These are phyloP conservation scores for Ornithoptera priamus DNA, from an alignment of 2,888 invertebrate species.

Conservation along the genomic window DNA sequence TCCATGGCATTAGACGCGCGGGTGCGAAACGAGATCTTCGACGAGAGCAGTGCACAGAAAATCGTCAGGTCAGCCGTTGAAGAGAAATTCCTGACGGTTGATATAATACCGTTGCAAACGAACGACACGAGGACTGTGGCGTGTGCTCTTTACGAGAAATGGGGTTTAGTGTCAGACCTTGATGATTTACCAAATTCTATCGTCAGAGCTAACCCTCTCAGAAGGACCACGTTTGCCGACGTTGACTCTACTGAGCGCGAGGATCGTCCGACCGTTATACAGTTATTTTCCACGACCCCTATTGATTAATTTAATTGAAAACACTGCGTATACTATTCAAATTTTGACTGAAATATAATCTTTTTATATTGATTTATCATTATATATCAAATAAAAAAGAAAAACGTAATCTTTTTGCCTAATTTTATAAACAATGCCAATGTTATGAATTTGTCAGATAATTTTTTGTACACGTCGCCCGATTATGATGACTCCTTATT, in stretches of 20 bases:
- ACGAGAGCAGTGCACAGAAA: constrained; percentile 78
- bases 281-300: constrained; percentile 35
- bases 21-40: constrained; percentile 72
- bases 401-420: no score
- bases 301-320: constrained; percentile 23
- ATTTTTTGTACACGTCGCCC: no score
- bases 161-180: constrained; percentile 56
- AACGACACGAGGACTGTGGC: constrained; percentile 39
- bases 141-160: constrained; percentile 55
- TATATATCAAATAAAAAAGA: no score
- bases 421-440: no score
- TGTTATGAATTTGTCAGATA: no score
- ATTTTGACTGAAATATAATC: no score
- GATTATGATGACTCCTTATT: no score
- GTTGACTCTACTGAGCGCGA: constrained; percentile 33
- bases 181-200: constrained; percentile 56
- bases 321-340: no score
- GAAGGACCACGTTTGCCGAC: constrained; percentile 48
- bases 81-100: constrained; percentile 43
- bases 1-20: constrained; percentile 79
- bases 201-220: constrained; percentile 40
- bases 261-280: constrained; percentile 33
- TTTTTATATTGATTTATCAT: no score
- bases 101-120: constrained; percentile 32
- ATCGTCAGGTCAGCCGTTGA: constrained; percentile 57